Conservation (phyloP, 2,888 invertebrate species). For the Lymantria dispar region DNA sequence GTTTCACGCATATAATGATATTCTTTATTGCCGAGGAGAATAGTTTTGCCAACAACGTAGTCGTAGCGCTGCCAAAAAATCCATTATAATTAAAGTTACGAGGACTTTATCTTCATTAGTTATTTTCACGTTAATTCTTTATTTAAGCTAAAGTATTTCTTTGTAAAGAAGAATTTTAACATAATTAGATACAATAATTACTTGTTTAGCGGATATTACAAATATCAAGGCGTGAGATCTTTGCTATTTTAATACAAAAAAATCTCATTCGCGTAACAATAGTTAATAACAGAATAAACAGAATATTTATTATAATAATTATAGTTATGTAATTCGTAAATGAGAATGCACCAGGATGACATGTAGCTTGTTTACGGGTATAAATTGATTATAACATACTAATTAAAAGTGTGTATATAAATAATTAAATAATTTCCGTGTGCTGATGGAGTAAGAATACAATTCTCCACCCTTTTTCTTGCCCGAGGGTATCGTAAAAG, state of each 20-base stretch:
- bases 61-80: constrained; percentile 10
- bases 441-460: too few relatives aligned
- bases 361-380: too few relatives aligned
- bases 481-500: too few relatives aligned
- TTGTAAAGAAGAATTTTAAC: not conserved
- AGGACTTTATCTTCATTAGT: constrained; percentile 13
- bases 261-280: not conserved
- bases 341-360: too few relatives aligned
- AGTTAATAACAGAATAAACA: not conserved
- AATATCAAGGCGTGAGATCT: not conserved
- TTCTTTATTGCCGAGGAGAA: constrained; percentile 3
- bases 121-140: constrained; percentile 3
- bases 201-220: not conserved
- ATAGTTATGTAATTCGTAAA: too few relatives aligned
- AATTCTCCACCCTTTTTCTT: too few relatives aligned
- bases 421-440: too few relatives aligned
- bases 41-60: constrained; percentile 1
- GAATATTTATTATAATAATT: too few relatives aligned
- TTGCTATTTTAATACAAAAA: not conserved
- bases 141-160: constrained; percentile 2
- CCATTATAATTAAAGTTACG: constrained; percentile 18
- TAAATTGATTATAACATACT: too few relatives aligned
- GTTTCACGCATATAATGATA: not conserved
- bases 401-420: too few relatives aligned
- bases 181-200: not conserved